A percentile compares a stretch with the other conserved stretches of the same genome.
These are phyloP conservation scores for Leptura quadrifasciata DNA, from an alignment of 2,888 invertebrate species.

Conservation along the genomic window DNA sequence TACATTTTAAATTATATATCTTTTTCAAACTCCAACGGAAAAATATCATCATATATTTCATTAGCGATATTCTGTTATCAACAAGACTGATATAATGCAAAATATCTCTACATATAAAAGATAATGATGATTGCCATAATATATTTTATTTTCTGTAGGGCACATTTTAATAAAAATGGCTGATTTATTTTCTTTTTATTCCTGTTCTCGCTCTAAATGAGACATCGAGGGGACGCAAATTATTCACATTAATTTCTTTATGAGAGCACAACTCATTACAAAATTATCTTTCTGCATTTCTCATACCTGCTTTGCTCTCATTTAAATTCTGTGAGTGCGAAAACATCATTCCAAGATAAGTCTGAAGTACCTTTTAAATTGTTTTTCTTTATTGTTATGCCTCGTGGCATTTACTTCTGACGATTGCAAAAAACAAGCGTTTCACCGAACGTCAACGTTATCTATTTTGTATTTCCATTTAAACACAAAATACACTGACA, in stretches of 20 bases:
- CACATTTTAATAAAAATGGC: neutral
- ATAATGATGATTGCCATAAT: neutral
- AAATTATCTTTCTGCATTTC: constrained; percentile 15
- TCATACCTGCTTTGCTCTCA: neutral
- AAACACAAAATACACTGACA: constrained; percentile 3
- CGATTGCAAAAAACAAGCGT: neutral
- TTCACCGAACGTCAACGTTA: neutral
- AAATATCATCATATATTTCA: too few species aligned
- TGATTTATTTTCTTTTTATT: neutral
- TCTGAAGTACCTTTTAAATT: neutral
- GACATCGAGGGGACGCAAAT: neutral
- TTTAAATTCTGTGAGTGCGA: neutral
- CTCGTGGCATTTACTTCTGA: neutral
- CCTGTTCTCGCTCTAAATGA: neutral
- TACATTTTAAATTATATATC: too few species aligned
- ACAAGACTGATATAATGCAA: neutral
- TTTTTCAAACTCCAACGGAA: too few species aligned
- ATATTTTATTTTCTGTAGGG: neutral
- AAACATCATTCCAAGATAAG: neutral
- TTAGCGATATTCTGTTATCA: too few species aligned
- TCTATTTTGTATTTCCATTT: neutral
- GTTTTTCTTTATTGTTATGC: constrained; percentile 7
- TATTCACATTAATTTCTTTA: neutral
- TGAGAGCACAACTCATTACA: constrained; percentile 29
- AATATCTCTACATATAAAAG: neutral